These are phyloP conservation scores for Dreissena polymorpha DNA, from an alignment of 1,140 invertebrate genomes.

Conservation along the genomic window DNA sequence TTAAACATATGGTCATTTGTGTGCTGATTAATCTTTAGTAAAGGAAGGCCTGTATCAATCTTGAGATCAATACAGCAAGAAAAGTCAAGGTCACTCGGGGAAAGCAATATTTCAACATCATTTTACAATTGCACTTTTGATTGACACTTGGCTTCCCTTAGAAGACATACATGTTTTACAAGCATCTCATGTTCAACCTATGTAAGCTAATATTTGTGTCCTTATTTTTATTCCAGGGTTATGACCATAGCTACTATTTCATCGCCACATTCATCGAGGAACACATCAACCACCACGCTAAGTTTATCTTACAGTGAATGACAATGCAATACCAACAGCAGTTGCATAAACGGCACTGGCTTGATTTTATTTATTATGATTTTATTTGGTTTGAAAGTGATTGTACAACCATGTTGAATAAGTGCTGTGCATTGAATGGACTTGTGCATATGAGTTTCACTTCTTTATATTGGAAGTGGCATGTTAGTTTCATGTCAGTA, in stretches of 20 bases:
- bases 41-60: not conserved
- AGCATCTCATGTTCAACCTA: not conserved
- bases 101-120: not conserved
- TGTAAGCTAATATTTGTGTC: not conserved
- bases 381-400: no score
- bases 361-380: no score
- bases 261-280: conserved; percentile 96
- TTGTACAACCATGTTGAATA: no score
- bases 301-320: conserved; percentile 75
- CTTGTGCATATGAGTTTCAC: no score
- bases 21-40: not conserved
- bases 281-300: conserved; percentile 94
- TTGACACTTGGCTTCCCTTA: not conserved
- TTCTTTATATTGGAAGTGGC: no score
- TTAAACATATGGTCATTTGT: not conserved
- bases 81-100: not conserved
- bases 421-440: no score
- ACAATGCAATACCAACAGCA: not conserved
- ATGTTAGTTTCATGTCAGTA: no score
- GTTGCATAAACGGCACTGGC: no score
- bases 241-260: conserved; percentile 97
- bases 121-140: not conserved
- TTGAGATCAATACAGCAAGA: not conserved
- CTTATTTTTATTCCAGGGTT: conserved; percentile 82
- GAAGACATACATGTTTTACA: not conserved